Percentiles rank a stretch among this genome's conserved stretches.
phyloP scores from a whole-genome alignment of 2,113 vertebrate genomes.

The Gavia stellata region DNA sequence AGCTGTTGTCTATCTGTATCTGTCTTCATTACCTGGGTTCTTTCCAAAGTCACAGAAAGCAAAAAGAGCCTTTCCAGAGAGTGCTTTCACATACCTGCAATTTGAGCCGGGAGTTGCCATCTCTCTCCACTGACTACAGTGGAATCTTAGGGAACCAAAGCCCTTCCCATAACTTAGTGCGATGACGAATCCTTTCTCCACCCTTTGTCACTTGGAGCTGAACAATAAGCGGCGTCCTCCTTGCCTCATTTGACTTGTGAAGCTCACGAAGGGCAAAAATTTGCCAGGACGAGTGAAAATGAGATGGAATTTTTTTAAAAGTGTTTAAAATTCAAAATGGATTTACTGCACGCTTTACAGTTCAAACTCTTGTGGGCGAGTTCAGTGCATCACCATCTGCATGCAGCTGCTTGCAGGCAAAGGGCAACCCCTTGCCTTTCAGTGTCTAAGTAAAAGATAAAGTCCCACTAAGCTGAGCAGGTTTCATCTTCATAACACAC shows the following conservation, averaged over 20 bases:
- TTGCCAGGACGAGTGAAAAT: neutral
- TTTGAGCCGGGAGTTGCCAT: constrained; percentile 24
- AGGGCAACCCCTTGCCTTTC: neutral
- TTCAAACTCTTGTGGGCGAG: neutral
- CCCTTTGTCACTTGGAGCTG: neutral
- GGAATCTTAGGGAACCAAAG: neutral
- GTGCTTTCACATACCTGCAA: constrained; percentile 13
- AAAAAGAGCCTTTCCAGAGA: neutral
- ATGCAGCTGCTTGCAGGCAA: neutral
- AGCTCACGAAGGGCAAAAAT: neutral
- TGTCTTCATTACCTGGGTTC: neutral
- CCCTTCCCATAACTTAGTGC: neutral
- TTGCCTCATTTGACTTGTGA: neutral
- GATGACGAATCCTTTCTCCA: constrained; percentile 36
- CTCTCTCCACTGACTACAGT: neutral
- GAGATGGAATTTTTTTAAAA: neutral
- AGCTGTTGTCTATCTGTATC: neutral
- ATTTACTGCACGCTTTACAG: neutral
- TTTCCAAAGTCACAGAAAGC: neutral
- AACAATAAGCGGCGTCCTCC: neutral
- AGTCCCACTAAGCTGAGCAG: neutral
- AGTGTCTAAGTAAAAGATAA: neutral
- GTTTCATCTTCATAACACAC: neutral
- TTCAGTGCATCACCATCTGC: neutral
- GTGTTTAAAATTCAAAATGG: neutral